Conservation (phyloP, 2,888 invertebrate species). For the Polyommatus icarus region DNA sequence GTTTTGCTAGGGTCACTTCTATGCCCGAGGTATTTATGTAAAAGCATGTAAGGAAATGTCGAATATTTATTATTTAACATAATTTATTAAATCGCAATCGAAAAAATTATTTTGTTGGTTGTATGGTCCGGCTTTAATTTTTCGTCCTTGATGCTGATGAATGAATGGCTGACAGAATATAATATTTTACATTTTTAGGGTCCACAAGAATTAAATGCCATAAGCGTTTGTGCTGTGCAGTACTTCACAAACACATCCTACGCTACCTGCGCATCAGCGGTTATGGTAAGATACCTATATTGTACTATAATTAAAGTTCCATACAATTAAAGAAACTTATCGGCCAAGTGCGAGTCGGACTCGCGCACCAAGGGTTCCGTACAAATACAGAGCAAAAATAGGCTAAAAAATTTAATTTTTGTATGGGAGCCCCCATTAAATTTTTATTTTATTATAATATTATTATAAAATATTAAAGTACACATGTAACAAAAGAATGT, state of each 20-base stretch:
- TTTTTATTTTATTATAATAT: no score
- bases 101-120: not conserved
- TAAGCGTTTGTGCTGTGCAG: constrained; percentile 76
- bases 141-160: not conserved
- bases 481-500: no score
- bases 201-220: constrained; percentile 74
- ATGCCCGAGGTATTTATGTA: constrained; percentile 61
- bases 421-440: no score
- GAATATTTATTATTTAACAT: not conserved
- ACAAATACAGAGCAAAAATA: no score
- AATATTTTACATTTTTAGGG: constrained; percentile 55
- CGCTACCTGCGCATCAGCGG: constrained; percentile 69
- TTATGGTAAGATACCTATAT: constrained; percentile 63
- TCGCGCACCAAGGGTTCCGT: no score
- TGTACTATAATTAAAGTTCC: not conserved
- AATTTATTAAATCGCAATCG: not conserved
- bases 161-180: not conserved
- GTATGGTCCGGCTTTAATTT: no score
- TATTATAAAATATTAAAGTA: no score
- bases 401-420: no score
- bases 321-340: not conserved
- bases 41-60: not conserved
- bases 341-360: no score
- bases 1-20: constrained; percentile 80
- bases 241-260: constrained; percentile 79